Evolutionary conservation across 2,888 invertebrate species (phyloP).

Genomic region (Syritta pipiens): DNA sequence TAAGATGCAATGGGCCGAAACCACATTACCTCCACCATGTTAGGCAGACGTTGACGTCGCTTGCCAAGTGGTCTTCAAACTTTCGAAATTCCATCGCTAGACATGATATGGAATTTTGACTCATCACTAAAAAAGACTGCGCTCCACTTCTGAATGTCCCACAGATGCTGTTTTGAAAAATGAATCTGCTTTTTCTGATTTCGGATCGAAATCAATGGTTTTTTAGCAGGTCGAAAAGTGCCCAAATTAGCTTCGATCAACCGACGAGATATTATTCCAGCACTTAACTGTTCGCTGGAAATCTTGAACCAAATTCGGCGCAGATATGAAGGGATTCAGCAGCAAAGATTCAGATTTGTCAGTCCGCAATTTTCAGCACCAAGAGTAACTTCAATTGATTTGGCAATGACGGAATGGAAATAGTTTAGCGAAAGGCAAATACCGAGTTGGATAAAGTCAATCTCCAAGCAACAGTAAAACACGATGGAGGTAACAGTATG

Average conservation of each 20-base stretch:
- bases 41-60: background rate
- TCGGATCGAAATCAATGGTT: background rate
- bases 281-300: background rate
- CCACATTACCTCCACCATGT: background rate
- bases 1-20: background rate
- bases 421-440: too few species aligned
- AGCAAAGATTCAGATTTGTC: too few species aligned
- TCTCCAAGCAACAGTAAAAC: too few species aligned
- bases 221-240: background rate
- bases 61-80: background rate
- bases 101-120: background rate
- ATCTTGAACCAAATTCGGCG: background rate
- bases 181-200: background rate
- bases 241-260: background rate
- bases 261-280: background rate
- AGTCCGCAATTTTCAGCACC: too few species aligned
- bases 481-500: too few species aligned
- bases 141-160: background rate
- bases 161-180: background rate
- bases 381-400: too few species aligned
- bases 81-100: background rate
- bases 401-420: too few species aligned
- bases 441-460: too few species aligned
- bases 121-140: background rate
- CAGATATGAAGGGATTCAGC: background rate